phyloP scores from a whole-genome alignment of 2,797 vertebrate genomes.

The Lutjanus campechanus region DNA sequence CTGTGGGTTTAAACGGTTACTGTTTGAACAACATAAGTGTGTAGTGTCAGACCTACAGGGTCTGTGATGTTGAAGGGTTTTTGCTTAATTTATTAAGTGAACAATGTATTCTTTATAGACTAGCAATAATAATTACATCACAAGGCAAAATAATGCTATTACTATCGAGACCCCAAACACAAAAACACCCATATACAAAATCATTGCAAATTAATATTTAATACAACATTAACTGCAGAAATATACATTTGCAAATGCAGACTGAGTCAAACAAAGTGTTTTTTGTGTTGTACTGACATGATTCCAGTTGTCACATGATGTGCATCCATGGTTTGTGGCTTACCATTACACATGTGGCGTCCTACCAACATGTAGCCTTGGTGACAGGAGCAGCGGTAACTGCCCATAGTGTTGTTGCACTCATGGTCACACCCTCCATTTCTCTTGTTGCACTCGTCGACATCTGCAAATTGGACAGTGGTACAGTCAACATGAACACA shows the following conservation, averaged over 20 bases:
- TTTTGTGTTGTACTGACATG: slow-evolving; percentile 9
- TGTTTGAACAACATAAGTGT: background rate
- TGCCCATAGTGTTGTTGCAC: slow-evolving; percentile 93
- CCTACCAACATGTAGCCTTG: slow-evolving; percentile 89
- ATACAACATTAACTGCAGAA: background rate
- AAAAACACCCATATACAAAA: background rate
- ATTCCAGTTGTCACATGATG: slow-evolving; percentile 6
- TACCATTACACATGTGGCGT: slow-evolving; percentile 90
- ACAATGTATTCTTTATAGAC: background rate
- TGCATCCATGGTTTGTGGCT: slow-evolving; percentile 54
- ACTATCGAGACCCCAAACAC: no score
- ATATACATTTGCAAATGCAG: background rate
- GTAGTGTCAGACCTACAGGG: background rate
- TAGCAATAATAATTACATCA: background rate
- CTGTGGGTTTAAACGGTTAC: background rate
- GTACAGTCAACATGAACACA: slow-evolving; percentile 30
- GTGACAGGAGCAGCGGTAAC: slow-evolving; percentile 92
- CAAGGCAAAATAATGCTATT: slow-evolving; percentile 1
- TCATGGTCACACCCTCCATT: slow-evolving; percentile 92
- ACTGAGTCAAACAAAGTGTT: background rate
- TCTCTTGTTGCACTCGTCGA: slow-evolving; percentile 89
- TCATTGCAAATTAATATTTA: background rate
- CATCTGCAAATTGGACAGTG: slow-evolving; percentile 85
- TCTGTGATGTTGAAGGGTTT: background rate
- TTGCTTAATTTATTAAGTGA: background rate